A percentile compares a stretch with the other conserved stretches of the same genome.
These are phyloP conservation scores for Poecilia wingei DNA, from an alignment of 2,797 vertebrate species.

Conservation along the genomic window DNA sequence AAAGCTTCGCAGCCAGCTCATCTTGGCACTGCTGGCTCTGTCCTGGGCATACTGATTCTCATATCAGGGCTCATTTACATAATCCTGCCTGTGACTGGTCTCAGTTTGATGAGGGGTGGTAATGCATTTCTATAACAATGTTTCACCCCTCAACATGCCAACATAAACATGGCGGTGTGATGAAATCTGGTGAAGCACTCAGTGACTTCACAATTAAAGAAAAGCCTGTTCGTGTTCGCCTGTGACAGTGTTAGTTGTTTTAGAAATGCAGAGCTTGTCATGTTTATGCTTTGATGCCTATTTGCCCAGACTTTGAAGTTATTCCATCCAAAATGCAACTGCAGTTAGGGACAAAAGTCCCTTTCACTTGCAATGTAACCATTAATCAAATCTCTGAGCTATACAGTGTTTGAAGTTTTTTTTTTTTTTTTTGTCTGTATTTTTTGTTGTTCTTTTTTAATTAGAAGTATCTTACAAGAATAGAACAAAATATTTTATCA, in stretches of 20 bases:
- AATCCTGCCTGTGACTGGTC: slow-evolving; percentile 74
- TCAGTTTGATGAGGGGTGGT: slow-evolving; percentile 78
- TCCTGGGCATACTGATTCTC: slow-evolving; percentile 76
- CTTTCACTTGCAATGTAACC: not conserved
- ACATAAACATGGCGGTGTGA: slow-evolving; percentile 64
- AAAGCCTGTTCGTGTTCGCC: slow-evolving; percentile 44
- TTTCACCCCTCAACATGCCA: slow-evolving; percentile 70
- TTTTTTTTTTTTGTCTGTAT: not conserved
- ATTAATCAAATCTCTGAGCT: not conserved
- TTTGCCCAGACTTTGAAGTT: slow-evolving; percentile 37
- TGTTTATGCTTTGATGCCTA: slow-evolving; percentile 38
- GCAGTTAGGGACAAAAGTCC: slow-evolving; percentile 34
- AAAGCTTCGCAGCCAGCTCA: slow-evolving; percentile 66
- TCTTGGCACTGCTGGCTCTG: slow-evolving; percentile 68
- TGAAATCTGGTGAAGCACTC: slow-evolving; percentile 67
- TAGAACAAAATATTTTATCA: not conserved
- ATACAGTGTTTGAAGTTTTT: not conserved
- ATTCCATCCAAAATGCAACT: slow-evolving; percentile 42
- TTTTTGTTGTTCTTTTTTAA: not conserved
- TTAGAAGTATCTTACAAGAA: not conserved
- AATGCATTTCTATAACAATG: slow-evolving; percentile 80
- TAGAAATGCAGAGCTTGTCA: slow-evolving; percentile 60
- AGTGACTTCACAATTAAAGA: slow-evolving; percentile 63
- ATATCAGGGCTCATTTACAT: slow-evolving; percentile 78
- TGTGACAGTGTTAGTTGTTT: slow-evolving; percentile 34